phyloP scores from a whole-genome alignment of 2,113 vertebrate genomes.

The Hassar affinis region DNA sequence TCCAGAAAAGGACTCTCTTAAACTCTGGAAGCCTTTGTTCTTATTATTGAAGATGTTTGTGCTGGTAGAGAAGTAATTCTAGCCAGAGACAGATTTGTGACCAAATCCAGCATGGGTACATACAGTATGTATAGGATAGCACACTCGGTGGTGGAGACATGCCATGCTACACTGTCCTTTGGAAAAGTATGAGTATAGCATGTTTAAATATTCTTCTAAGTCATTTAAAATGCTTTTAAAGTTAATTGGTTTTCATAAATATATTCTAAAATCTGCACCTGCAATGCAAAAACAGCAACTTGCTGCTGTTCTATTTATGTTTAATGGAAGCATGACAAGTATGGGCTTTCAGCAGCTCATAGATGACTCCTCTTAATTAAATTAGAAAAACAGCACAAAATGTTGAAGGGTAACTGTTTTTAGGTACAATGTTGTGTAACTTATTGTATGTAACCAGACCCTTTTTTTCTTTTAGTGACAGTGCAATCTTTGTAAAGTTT shows the following conservation, averaged over 20 bases:
- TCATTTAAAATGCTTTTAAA: background rate
- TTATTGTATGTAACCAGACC: background rate
- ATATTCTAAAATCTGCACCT: background rate
- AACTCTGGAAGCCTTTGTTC: background rate
- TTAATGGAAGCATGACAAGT: background rate
- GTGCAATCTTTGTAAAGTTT: background rate
- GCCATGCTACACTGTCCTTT: background rate
- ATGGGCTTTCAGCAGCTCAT: background rate
- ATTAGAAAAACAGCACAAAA: background rate
- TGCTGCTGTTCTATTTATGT: constrained; percentile 1
- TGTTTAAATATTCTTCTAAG: background rate
- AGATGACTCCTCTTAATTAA: background rate
- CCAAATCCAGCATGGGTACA: background rate
- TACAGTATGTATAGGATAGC: background rate
- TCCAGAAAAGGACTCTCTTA: background rate
- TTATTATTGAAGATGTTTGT: background rate
- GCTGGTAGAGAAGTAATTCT: background rate
- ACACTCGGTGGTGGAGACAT: background rate
- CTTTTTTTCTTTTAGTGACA: background rate
- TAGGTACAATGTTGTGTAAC: background rate
- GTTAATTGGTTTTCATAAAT: background rate
- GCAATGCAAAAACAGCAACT: background rate
- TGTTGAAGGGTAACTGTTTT: background rate
- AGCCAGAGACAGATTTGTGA: background rate
- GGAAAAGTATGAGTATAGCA: background rate